Evolutionary conservation across 2,888 invertebrate species (phyloP), one percentile per base, ranked within the genome.

Genomic region (Rotaria sp.): DNA sequence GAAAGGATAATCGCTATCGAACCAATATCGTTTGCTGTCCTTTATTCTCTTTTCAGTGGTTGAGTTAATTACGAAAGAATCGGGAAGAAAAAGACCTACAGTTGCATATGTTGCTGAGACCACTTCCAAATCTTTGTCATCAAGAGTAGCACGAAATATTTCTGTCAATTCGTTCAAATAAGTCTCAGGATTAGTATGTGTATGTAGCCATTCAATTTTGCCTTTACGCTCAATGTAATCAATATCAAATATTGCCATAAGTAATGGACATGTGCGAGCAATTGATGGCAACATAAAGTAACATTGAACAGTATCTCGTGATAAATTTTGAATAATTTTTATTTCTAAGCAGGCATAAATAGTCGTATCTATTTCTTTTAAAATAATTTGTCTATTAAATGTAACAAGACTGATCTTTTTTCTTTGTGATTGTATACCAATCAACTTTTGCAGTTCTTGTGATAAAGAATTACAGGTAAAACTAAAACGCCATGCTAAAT

Each of bases 191-290:
- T 85, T 85, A 30, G 30, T n/a, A 45, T n/a, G 55, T 57, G 18
- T n/a, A 48, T 84, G 85, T 18, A 26, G 7, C 13, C 80, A 57
- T 80, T 41, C 11, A 18, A 85, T 35, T 55, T n/a, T 24, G 5
- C 80, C 30, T 30, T 30, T n/a, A 13, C 80, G 50, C 13, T 80
- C 80, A 30, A 85, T 11, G 35, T 85, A 85, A 74, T 85, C 57
- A 21, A 55, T 52, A 45, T 57, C 80, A 50, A 84, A 55, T 55
- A 52, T 45, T 8, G 80, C 85, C 10, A 85, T 15, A 8, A 85
- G n/a, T 80, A 35, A 84, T 18, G 85, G 85, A 55, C 85, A 85
- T 30, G 75, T 85, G 41, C 80, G 55, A 45, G 80, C 21, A 57
- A 55, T 57, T 41, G n/a, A 41, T 84, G 85, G 48, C 38, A 57